Base-by-base conservation (phyloP, 2,113 vertebrate genomes). In the Gasterosteus nipponicus region DNA sequence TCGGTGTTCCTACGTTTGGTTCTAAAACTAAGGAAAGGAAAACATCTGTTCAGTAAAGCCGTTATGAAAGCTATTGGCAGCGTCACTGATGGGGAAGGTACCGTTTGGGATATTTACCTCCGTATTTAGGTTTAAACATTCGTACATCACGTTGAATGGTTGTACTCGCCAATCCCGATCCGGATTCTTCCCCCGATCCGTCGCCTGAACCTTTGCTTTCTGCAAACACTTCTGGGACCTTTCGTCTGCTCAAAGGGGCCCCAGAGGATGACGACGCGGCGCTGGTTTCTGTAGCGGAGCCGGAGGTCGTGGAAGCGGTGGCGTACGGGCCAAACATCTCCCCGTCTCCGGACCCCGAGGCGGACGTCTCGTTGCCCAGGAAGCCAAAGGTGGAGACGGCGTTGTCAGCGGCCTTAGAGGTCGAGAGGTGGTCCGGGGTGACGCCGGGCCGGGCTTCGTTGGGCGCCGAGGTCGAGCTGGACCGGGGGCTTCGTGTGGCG, bases 301-400 rank as follows among this genome's bases (percentile, higher is more conserved):
- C 8, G 5, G 22, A 19, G 5, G 10, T 11, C 6, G 22, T 29
- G 26, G 12, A 53, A 38, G 51, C 22, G 56, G 46, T 11, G 38
- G 35, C 0, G 16, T 26, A 2, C 19, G 38, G 39, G 14, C 8
- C 26, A 3, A 19, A 8, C 11, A 41, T 47, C 2, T n/a, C 57
- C 39, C 35, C 56, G 3, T 61, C 6, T 59, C 53, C 76, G 51
- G 68, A 81, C 2, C 69, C 82, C 35, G 5, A 74, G 9, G 2
- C 54, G 15, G 65, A 66, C 39, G 7, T 33, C 65, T 0, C 0
- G 5, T 7, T 70, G 18, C 4, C 39, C 18, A 46, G 26, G 22
- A 61, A 0, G 31, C n/a, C 26, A 47, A 7, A 5, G n/a, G 0
- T 47, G 41, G 26, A 39, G 15, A 33, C 14, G 1, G 19, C 1